Base-by-base conservation (phyloP, 2,797 vertebrate genomes). In the Lagorchestes hirsutus region DNA sequence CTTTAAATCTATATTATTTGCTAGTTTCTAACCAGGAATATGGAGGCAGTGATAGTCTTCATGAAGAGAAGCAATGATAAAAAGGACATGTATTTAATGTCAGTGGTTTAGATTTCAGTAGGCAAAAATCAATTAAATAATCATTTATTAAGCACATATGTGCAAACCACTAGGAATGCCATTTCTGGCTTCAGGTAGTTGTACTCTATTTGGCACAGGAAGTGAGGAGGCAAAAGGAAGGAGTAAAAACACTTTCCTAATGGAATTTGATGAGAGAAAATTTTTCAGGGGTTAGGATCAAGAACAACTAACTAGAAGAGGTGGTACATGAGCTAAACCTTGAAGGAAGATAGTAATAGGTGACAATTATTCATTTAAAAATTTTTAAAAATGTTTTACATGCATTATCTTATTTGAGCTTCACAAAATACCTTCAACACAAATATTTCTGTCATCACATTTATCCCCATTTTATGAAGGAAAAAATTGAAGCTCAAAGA, bases 21-120 rank as follows among this genome's bases (percentile, higher is more conserved):
- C 46, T 11, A 34, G 1, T 29, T 97, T 93, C 18, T 95, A 40
- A 55, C 8, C 28, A 46, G 56, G 58, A 95, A 95, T 55, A 22
- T n/a, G 16, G 57, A 56, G 46, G 11, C 24, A 8, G 1, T 82
- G 74, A 40, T 24, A 46, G n/a, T 82, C 59, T 31, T 62, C 8
- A 40, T 40, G n/a, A 74, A 40, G n/a, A 74, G 16, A 74, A 22
- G 34, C n/a, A 67, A 34, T 74, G n/a, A 31, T 22, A 22, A 74
- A 22, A 40, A 22, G 18, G 5, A 40, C 2, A 12, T 9, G 0
- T 13, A 82, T 82, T 82, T 24, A 46, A 46, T 46, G 74, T 46
- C 46, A n/a, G 24, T 10, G 8, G n/a, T 22, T 46, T 82, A 24
- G 40, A 82, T 46, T 40, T 82, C n/a, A 82, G 46, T 2, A 46